Conservation (phyloP, 2,888 invertebrate genomes). For the Hydriomena furcata region DNA sequence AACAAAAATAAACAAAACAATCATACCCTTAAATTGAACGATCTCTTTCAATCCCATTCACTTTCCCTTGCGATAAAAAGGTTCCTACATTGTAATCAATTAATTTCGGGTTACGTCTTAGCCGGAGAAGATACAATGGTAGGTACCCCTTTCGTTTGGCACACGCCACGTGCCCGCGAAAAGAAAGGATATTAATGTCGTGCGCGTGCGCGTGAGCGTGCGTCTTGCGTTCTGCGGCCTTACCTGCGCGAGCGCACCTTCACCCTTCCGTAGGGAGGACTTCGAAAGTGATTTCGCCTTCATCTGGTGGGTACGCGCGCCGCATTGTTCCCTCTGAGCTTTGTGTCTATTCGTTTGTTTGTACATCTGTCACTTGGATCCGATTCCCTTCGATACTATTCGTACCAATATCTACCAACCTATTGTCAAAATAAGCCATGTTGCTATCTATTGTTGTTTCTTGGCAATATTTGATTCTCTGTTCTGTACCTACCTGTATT, state of each 20-base stretch:
- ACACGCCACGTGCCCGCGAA: constrained; percentile 15
- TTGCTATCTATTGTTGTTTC: neutral
- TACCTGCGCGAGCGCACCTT: constrained; percentile 8
- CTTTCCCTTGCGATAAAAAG: constrained; percentile 15
- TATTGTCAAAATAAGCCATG: neutral
- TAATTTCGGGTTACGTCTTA: neutral
- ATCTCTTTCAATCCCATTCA: constrained; percentile 3
- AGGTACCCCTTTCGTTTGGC: constrained; percentile 24
- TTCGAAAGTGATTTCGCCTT: neutral
- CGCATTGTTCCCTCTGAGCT: constrained; percentile 4
- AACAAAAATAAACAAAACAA: neutral
- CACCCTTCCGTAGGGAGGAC: neutral
- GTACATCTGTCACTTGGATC: constrained; percentile 21
- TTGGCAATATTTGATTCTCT: neutral
- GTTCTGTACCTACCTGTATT: neutral
- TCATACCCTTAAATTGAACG: neutral
- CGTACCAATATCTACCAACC: neutral
- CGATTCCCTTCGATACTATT: constrained; percentile 13
- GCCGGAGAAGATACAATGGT: constrained; percentile 4
- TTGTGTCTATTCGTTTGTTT: constrained; percentile 10
- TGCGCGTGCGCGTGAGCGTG: constrained; percentile 1
- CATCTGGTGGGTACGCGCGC: too few relatives aligned
- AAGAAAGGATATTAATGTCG: constrained; percentile 3
- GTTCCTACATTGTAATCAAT: constrained; percentile 1
- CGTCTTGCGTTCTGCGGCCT: neutral